A percentile compares a stretch with the other conserved stretches of the same genome.
Conservation (phyloP, 1,140 invertebrate species). For the Mamestra configurata region DNA sequence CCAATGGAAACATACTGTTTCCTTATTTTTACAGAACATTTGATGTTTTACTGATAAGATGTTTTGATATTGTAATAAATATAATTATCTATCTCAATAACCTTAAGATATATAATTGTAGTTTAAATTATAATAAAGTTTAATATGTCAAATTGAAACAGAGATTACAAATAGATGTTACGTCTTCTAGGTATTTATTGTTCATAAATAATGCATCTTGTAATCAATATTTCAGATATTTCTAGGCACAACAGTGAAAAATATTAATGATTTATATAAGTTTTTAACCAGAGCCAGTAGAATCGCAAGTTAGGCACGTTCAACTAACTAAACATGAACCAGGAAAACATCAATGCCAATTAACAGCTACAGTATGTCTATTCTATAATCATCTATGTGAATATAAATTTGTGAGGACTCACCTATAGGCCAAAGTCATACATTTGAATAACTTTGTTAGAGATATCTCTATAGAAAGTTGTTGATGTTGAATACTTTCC, state of each 20-base stretch:
- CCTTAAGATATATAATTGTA: not conserved
- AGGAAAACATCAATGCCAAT: constrained; percentile 46
- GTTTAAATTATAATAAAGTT: not conserved
- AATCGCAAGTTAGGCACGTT: constrained; percentile 23
- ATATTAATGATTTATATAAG: constrained; percentile 4
- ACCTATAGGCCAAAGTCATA: constrained; percentile 99
- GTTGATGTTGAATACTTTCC: constrained; percentile 88
- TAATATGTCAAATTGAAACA: not conserved
- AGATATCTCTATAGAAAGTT: constrained; percentile 96
- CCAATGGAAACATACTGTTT: constrained; percentile 77
- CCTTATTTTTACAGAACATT: constrained; percentile 67
- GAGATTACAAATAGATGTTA: not conserved
- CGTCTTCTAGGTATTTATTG: not conserved
- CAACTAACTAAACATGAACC: constrained; percentile 32
- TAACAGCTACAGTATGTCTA: constrained; percentile 22
- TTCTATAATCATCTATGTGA: constrained; percentile 31
- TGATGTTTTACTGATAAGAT: constrained; percentile 46
- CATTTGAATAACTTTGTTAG: constrained; percentile 98
- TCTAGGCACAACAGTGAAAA: not conserved
- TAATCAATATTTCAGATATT: not conserved
- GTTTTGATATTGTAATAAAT: constrained; percentile 12
- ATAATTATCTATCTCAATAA: not conserved
- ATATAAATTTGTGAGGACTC: constrained; percentile 59
- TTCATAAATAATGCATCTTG: not conserved
- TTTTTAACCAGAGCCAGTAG: not conserved